Conservation (phyloP, 2,888 invertebrate genomes). For the Lingula anatina region DNA sequence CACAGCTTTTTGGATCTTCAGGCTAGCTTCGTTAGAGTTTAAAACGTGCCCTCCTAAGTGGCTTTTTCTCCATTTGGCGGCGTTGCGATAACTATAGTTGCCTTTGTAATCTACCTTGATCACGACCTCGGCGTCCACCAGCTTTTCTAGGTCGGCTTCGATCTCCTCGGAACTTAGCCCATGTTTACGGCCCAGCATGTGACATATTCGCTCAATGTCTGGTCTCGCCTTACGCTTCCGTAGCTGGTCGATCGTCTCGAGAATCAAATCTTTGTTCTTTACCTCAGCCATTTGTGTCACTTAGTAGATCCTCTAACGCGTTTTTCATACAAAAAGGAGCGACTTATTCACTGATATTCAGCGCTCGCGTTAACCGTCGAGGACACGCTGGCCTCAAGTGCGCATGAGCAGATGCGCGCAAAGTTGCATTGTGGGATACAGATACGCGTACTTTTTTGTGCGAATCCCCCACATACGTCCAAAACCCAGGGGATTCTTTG, state of each 20-base stretch:
- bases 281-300: too few species aligned
- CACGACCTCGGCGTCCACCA: constrained; percentile 70
- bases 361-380: too few species aligned
- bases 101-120: constrained; percentile 83
- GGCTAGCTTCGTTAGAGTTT: constrained; percentile 26
- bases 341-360: too few species aligned
- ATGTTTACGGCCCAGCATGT: constrained; percentile 71
- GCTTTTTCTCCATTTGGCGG: constrained; percentile 64
- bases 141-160: constrained; percentile 64
- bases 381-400: too few species aligned
- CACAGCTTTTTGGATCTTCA: constrained; percentile 22
- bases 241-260: constrained; percentile 80
- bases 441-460: too few species aligned
- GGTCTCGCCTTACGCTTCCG: constrained; percentile 79
- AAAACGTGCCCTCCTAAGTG: constrained; percentile 50
- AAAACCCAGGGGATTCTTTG: too few species aligned
- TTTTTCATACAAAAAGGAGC: too few species aligned
- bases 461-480: too few species aligned
- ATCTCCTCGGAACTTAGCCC: constrained; percentile 63
- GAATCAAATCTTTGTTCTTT: constrained; percentile 70
- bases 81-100: constrained; percentile 77
- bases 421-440: too few species aligned
- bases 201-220: constrained; percentile 76
- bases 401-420: too few species aligned
- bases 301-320: too few species aligned